phyloP scores from a whole-genome alignment of 2,888 invertebrate genomes.

The Caenorhabditis becei region DNA sequence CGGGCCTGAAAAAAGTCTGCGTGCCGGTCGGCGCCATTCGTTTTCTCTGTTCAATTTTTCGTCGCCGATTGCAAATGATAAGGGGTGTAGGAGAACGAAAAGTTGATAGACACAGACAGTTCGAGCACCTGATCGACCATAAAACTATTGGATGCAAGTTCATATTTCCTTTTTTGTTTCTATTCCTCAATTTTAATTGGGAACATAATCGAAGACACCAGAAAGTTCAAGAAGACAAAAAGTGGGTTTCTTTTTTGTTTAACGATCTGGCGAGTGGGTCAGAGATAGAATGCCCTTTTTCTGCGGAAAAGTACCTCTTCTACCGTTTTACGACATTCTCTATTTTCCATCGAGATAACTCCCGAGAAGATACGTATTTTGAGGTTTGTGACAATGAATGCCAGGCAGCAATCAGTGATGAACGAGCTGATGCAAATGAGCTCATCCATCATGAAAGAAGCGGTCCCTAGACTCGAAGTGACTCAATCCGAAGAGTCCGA shows the following conservation, averaged over 20 bases:
- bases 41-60: not conserved
- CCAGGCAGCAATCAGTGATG: not conserved
- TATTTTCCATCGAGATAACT: not conserved
- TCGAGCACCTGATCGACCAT: not conserved
- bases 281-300: not conserved
- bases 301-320: not conserved
- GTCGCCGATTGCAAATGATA: slow-evolving; percentile 2
- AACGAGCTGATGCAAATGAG: not conserved
- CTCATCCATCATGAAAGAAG: not conserved
- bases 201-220: no score
- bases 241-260: no score
- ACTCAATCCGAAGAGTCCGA: not conserved
- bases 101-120: slow-evolving; percentile 7
- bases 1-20: not conserved
- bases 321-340: not conserved
- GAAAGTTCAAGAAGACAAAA: no score
- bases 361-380: no score
- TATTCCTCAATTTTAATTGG: not conserved
- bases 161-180: not conserved
- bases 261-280: no score
- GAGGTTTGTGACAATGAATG: not conserved
- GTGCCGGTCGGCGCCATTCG: not conserved
- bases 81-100: not conserved
- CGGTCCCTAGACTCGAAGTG: not conserved
- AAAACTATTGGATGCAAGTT: slow-evolving; percentile 19